These are phyloP conservation scores for Pseudotriccus pelzelni DNA, from an alignment of 2,797 vertebrate species.

Conservation along the genomic window DNA sequence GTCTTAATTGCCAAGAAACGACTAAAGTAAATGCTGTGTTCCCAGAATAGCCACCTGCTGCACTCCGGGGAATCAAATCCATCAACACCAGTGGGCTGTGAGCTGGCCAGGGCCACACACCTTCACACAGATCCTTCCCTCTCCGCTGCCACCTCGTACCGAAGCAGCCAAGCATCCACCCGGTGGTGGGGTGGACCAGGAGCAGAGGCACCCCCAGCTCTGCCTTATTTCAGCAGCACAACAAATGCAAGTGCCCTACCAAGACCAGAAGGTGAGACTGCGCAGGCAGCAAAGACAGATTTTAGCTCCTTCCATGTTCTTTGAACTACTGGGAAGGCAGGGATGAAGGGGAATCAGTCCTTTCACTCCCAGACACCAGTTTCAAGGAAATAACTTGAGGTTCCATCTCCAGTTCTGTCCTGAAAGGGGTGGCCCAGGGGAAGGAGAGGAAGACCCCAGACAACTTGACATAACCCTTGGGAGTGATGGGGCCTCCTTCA, in stretches of 20 bases:
- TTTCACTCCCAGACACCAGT: neutral
- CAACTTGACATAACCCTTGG: neutral
- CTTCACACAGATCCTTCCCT: neutral
- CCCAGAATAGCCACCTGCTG: constrained; percentile 37
- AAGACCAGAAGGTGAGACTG: neutral
- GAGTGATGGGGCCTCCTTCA: neutral
- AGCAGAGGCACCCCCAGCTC: neutral
- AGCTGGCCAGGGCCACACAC: neutral
- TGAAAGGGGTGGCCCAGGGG: neutral
- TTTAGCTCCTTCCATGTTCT: neutral
- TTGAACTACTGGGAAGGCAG: neutral
- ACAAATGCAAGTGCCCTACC: neutral
- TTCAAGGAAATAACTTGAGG: neutral
- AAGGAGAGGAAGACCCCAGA: neutral
- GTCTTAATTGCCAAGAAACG: constrained; percentile 4
- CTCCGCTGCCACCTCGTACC: fast-evolving
- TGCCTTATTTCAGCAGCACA: neutral
- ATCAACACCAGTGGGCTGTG: neutral
- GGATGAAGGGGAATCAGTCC: neutral
- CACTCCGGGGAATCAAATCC: neutral
- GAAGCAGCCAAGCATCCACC: neutral
- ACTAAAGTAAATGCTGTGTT: neutral
- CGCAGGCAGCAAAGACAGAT: neutral
- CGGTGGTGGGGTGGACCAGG: neutral
- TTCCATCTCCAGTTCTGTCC: neutral